Base-by-base conservation (phyloP, 64 coral and sea anemone species). In the Porites lutea region DNA sequence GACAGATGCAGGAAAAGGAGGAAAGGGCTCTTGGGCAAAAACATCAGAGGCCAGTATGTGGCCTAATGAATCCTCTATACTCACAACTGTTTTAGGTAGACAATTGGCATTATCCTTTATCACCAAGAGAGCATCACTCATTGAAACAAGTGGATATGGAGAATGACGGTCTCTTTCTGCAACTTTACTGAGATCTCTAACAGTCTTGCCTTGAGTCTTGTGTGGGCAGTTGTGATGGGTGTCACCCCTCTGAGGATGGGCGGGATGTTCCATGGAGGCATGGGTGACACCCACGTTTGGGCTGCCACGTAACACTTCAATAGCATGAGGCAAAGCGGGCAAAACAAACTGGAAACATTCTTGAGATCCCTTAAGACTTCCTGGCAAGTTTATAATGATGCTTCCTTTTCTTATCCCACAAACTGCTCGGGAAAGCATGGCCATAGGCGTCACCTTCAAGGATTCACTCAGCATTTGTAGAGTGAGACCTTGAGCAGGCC, bases 351-450 rank as follows among this genome's bases (percentile, higher is more conserved):
- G 91, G 79, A 98, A 96, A 91, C 97, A 98, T 69, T 98, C 97
- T 87, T 98, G 97, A 13, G 97, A 98, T 53, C 87, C 97, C 22
- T 98, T 98, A 2, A 98, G 45, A 88, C 97, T 98, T 86, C 97
- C 97, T 84, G 97, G 97, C 20, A 98, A 90, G 69, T 98, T 98
- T 20, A 96, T 78, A 70, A 98, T 96, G 2, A 98, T 78, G 5
- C 94, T 96, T 87, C 71, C 86, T 77, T 88, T 91, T 63, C 97
- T 91, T 83, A 96, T 98, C 13, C 97, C 97, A 93, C 94, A 98
- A 27, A 92, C 87, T 65, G 96, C 86, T 60, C 96, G 92, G 15
- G 97, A 96, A 10, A 99, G 72, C 88, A 99, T 95, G 4, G 97
- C 97, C 59, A 99, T 83, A 2, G 94, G 97, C 13, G 97, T 99